Evolutionary conservation across 2,888 invertebrate genomes (phyloP).

Genomic region (Pasiphila rectangulata): DNA sequence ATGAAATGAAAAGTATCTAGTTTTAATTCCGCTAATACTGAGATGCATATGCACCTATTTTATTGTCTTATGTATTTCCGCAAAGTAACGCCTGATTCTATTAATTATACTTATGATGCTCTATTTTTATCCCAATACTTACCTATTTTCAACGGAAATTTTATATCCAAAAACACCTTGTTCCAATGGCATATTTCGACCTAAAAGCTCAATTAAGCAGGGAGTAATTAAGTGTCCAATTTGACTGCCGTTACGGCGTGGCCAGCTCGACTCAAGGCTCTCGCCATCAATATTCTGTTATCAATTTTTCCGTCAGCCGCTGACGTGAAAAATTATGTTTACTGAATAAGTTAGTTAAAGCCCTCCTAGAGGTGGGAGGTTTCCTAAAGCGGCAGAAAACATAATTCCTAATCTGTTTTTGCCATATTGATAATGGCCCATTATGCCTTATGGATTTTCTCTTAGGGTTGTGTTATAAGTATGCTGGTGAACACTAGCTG

Average conservation of each 20-base stretch:
- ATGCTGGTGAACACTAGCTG: too few relatives aligned
- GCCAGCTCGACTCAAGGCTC: constrained; percentile 8
- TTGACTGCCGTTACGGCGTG: constrained; percentile 7
- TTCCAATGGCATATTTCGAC: background rate
- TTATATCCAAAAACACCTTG: background rate
- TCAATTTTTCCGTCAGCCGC: constrained; percentile 11
- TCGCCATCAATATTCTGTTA: constrained; percentile 10
- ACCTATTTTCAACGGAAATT: background rate
- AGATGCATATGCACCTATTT: too few relatives aligned
- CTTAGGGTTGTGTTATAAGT: background rate
- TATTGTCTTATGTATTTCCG: too few relatives aligned
- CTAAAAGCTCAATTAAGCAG: background rate
- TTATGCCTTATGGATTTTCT: constrained; percentile 2
- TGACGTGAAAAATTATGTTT: constrained; percentile 17
- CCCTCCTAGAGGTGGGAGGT: background rate
- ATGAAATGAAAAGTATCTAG: too few relatives aligned
- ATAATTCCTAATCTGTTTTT: constrained; percentile 18
- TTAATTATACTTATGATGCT: too few relatives aligned
- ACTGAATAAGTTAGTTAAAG: constrained; percentile 13
- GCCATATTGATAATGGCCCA: constrained; percentile 6
- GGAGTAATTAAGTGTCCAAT: constrained; percentile 1
- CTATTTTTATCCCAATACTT: too few relatives aligned
- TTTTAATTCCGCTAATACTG: too few relatives aligned
- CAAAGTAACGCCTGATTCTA: too few relatives aligned
- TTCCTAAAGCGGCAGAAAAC: constrained; percentile 4